Percentiles rank a stretch among this genome's conserved stretches.
These are phyloP conservation scores for Pseudochirops corinnae DNA, from an alignment of 2,797 vertebrate species.

Conservation along the genomic window DNA sequence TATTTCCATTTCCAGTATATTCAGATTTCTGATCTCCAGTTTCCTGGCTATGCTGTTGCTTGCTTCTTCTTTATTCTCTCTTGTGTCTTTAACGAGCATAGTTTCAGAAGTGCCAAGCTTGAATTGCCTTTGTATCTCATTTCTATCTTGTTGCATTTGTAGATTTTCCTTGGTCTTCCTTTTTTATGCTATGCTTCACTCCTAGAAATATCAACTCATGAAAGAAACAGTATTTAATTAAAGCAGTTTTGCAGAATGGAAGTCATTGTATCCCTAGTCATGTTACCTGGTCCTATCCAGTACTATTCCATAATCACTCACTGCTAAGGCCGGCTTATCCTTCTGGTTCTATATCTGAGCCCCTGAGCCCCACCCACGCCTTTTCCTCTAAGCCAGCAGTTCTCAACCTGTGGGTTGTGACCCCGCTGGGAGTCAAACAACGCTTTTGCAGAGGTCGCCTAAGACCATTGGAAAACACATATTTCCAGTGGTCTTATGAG, in stretches of 20 bases:
- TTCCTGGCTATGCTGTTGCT: neutral
- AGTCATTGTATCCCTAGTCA: neutral
- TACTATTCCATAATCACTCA: neutral
- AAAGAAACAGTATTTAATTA: neutral
- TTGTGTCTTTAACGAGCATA: neutral
- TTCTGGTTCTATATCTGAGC: neutral
- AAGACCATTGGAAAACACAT: no score
- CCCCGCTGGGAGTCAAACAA: no score
- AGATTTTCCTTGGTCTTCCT: neutral
- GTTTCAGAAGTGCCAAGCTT: neutral
- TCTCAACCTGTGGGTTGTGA: no score
- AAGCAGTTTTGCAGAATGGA: neutral
- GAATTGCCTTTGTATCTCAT: neutral
- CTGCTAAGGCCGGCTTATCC: neutral
- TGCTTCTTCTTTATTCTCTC: neutral
- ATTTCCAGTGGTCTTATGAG: no score
- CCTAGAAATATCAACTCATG: neutral
- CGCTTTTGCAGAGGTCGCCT: no score
- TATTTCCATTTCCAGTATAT: neutral
- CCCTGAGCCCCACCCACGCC: neutral
- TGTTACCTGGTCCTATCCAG: neutral
- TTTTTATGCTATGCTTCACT: neutral
- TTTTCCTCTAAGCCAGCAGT: neutral
- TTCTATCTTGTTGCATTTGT: neutral
- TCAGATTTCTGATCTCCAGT: neutral